Evolutionary conservation across 2,113 vertebrate species (phyloP), one percentile per base, ranked within the genome.

Genomic region (Crotalus tigris): DNA sequence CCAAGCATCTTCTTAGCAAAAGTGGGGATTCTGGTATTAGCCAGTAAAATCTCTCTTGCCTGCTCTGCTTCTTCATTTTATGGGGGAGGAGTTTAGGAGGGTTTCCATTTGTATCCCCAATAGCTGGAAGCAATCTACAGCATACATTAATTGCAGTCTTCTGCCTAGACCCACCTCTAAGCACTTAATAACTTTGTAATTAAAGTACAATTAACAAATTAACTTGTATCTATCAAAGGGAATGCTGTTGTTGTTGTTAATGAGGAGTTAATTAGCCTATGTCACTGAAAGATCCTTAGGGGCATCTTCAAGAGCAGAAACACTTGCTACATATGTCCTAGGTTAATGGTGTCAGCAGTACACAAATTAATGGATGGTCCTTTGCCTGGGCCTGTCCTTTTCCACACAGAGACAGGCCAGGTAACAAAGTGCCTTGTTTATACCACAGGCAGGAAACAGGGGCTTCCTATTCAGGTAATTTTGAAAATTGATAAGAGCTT

Each of bases 121-220:
- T 95, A 94, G 95, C 97, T 88, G 87, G 92, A 90, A 96, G 96
- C 97, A 94, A 95, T 96, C 88, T 96, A 92, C 94, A 95, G 94
- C 81, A 88, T 91, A 94, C 94, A 96, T 95, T 97, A 97, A 96
- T 97, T 97, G 95, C 96, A 94, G 89, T 97, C 93, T 96, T 96
- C 95, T 94, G 91, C 58, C 92, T 92, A 96, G 59, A 96, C n/a
- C 88, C 33, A 96, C 96, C 96, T 97, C 95, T 58, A 95, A 96
- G 96, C 93, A 92, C 95, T 96, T 97, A 97, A 97, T 97, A 97
- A 97, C 95, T 96, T 96, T 92, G 96, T 97, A 97, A 97, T 97
- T 97, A 97, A 97, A 97, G 96, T 93, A 94, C 97, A 97, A 97
- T 97, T 97, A 97, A 97, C 96, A 97, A 97, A 97, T 97, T 97